phyloP scores from a whole-genome alignment of 1,140 invertebrate genomes.

The Octopus bimaculoides region DNA sequence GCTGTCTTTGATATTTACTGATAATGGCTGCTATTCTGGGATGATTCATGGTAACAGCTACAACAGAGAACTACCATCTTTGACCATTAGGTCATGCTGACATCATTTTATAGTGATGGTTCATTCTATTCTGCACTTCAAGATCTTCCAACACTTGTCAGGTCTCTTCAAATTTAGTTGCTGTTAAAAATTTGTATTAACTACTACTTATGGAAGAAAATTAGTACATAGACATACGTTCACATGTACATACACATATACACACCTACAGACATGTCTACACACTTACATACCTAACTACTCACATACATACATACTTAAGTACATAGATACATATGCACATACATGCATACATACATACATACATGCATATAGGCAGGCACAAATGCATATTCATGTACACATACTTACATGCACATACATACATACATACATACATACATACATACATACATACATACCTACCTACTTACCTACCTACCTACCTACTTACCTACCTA shows the following conservation, averaged over 20 bases:
- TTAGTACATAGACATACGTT: neutral
- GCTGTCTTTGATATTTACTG: too few relatives aligned
- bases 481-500: neutral
- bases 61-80: too few relatives aligned
- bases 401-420: neutral
- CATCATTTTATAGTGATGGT: too few relatives aligned
- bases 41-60: too few relatives aligned
- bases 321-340: neutral
- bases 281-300: neutral
- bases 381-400: neutral
- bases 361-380: neutral
- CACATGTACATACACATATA: neutral
- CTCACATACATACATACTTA: neutral
- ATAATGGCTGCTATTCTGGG: too few relatives aligned
- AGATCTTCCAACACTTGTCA: too few relatives aligned
- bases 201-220: too few relatives aligned
- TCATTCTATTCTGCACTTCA: too few relatives aligned
- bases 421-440: neutral
- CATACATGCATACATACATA: neutral
- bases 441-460: neutral
- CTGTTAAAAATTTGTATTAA: too few relatives aligned
- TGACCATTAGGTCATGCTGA: too few relatives aligned
- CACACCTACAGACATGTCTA: neutral
- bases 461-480: neutral
- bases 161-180: too few relatives aligned